Base-by-base conservation (phyloP, 2,888 invertebrate genomes). In the Acleris literana region DNA sequence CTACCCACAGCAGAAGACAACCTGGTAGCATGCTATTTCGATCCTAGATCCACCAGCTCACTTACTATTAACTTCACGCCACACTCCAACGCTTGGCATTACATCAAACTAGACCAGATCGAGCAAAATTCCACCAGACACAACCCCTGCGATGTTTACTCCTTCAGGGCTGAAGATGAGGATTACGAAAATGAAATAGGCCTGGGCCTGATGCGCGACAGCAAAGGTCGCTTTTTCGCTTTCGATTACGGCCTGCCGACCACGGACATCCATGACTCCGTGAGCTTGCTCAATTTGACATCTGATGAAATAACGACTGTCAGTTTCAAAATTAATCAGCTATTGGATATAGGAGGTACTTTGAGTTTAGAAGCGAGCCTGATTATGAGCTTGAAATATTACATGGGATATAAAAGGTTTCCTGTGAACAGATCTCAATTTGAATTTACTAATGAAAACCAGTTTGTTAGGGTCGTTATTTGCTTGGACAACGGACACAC, bases 281-380 rank as follows among this genome's bases (percentile, higher is more conserved):
- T 96, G 0, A 93, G 94, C 60, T 82, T 95, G 5, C 83, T 97
- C 25, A 96, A 96, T 77, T 80, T 97, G 53, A 95, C 95, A 11
- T 94, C 94, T 4, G 91, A 93, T 1, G 93, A 94, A 72, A 92
- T 95, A 33, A 94, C 94, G 51, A 93, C 95, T 0, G 90, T 97
- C 60, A 94, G 95, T 70, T 97, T 97, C 79, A 93, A 94, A 64
- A 90, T 97, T 13, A 94, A 95, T 46, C 94, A 95, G 65, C 94
- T 95, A 25, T 90, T 92, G 54, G 97, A 97, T 77, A 95, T 96
- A 43, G 98, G 98, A 0, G 97, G 97, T 0, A 97, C 96, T 2
- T 80, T 97, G 20, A 93, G 94, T 0, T 93, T 97, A 71, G 95
- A 95, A 59, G 88, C 96, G 0, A 95, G 95, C 60, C 90, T 97